These are phyloP conservation scores for Coluber constrictor DNA, from an alignment of 2,797 vertebrate genomes.

Conservation along the genomic window DNA sequence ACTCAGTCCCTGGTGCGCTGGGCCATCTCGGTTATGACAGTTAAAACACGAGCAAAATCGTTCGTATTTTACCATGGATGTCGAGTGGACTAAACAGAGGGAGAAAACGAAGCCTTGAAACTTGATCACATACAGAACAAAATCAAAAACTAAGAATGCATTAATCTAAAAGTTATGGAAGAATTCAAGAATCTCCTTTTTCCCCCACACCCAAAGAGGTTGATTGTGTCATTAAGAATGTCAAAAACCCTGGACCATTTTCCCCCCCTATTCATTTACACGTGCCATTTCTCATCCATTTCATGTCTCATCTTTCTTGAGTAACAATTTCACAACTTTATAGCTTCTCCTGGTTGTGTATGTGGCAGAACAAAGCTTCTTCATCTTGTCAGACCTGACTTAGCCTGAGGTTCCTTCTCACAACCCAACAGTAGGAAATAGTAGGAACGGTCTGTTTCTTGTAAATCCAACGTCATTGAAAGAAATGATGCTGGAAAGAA, in stretches of 20 bases:
- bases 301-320: constrained; percentile 28
- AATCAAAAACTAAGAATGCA: background rate
- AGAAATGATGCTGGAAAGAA: background rate
- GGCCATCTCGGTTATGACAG: background rate
- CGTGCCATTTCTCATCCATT: background rate
- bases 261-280: accelerated
- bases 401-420: background rate
- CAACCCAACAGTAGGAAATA: background rate
- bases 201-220: background rate
- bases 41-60: background rate
- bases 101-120: background rate
- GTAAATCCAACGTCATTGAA: background rate
- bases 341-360: constrained; percentile 27
- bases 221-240: background rate
- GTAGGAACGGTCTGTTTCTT: background rate
- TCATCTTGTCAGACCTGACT: constrained; percentile 15
- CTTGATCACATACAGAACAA: background rate
- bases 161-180: background rate
- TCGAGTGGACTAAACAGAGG: background rate
- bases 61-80: background rate
- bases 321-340: background rate
- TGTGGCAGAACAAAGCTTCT: constrained; percentile 34
- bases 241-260: background rate
- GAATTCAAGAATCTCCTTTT: background rate
- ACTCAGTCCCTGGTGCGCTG: background rate